Percentiles rank a stretch among this genome's conserved stretches.
Evolutionary conservation across 2,888 invertebrate genomes (phyloP).

Genomic region (Galerucella nymphaeae): DNA sequence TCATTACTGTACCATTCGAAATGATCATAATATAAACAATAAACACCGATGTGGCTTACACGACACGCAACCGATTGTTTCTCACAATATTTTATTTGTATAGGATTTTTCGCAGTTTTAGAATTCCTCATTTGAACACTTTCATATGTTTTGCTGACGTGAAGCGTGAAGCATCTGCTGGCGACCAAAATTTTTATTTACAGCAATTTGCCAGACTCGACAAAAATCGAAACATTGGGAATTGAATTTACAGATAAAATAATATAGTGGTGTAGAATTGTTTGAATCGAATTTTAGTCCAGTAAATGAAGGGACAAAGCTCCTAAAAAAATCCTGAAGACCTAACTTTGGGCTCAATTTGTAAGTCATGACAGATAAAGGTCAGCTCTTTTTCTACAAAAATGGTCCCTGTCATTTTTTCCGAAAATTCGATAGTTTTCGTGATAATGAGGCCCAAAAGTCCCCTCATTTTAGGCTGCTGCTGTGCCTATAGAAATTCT

Average conservation of each 20-base stretch:
- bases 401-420: too few species aligned
- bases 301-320: too few species aligned
- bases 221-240: neutral
- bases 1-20: neutral
- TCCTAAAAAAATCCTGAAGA: too few species aligned
- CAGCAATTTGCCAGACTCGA: neutral
- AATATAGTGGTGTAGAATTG: neutral
- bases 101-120: conserved; percentile 15
- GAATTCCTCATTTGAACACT: neutral
- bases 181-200: conserved; percentile 7
- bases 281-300: too few species aligned
- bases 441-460: too few species aligned
- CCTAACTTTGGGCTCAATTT: too few species aligned
- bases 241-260: neutral
- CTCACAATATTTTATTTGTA: conserved; percentile 17
- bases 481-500: too few species aligned
- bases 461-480: too few species aligned
- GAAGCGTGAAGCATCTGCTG: conserved; percentile 6
- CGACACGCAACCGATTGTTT: conserved; percentile 19
- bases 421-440: too few species aligned
- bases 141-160: conserved; percentile 16
- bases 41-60: neutral
- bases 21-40: neutral
- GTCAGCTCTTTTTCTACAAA: too few species aligned
- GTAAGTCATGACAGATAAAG: too few species aligned